Percentiles rank a stretch among this genome's conserved stretches.
phyloP scores from a whole-genome alignment of 2,888 invertebrate genomes.

The Nowickia ferox region DNA sequence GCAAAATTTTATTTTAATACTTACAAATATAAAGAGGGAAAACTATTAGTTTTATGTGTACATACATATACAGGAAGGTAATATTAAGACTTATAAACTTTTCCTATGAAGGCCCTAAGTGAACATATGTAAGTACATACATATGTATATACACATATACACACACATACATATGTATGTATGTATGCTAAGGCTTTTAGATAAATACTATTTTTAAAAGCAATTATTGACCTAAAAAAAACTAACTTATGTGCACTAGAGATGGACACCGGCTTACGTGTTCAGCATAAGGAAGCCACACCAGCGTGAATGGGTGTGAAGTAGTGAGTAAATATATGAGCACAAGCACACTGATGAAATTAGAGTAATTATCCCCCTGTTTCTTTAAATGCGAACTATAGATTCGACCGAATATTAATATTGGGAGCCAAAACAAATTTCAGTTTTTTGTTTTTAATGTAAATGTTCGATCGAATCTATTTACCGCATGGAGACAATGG shows the following conservation, averaged over 20 bases:
- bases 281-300: too few relatives aligned
- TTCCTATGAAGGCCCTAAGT: neutral
- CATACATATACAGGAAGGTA: neutral
- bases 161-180: too few relatives aligned
- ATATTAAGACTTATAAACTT: neutral
- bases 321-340: too few relatives aligned
- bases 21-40: neutral
- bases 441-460: too few relatives aligned
- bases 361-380: too few relatives aligned
- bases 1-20: neutral
- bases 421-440: too few relatives aligned
- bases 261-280: neutral
- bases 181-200: neutral
- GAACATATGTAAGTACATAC: constrained; percentile 1
- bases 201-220: constrained; percentile 14
- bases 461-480: too few relatives aligned
- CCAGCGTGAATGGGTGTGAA: neutral
- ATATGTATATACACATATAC: too few relatives aligned
- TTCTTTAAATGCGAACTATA: too few relatives aligned
- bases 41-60: constrained; percentile 6
- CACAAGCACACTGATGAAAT: too few relatives aligned
- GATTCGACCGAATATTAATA: too few relatives aligned
- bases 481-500: too few relatives aligned
- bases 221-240: constrained; percentile 6
- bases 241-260: neutral